Conservation (phyloP, 2,797 vertebrate species). For the Catharus ustulatus region DNA sequence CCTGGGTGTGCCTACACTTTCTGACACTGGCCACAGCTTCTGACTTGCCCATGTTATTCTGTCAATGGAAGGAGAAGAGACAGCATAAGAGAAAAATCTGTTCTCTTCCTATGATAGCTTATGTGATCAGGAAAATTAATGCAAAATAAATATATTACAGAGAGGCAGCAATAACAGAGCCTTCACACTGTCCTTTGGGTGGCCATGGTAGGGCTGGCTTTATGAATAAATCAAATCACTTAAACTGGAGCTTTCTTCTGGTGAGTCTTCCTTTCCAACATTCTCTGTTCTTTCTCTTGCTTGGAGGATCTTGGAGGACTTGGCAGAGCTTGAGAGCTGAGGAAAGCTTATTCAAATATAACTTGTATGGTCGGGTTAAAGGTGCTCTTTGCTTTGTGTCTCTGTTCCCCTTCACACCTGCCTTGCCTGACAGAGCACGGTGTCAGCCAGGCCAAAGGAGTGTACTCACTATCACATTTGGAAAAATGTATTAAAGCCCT, state of each 20-base stretch:
- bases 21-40: background rate
- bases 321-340: background rate
- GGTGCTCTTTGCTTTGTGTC: background rate
- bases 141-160: background rate
- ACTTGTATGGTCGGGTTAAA: background rate
- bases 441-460: background rate
- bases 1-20: background rate
- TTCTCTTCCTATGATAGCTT: background rate
- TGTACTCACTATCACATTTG: background rate
- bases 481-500: conserved; percentile 9
- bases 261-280: background rate
- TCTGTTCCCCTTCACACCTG: background rate
- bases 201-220: background rate
- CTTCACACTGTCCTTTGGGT: background rate
- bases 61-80: background rate
- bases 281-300: background rate
- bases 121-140: background rate
- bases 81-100: background rate
- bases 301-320: background rate
- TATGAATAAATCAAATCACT: background rate
- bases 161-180: background rate
- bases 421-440: background rate
- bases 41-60: background rate
- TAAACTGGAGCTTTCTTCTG: background rate
- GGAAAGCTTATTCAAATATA: background rate